Percentiles rank a stretch among this genome's conserved stretches.
Conservation (phyloP, 2,113 vertebrate genomes). For the Galbula dea region DNA sequence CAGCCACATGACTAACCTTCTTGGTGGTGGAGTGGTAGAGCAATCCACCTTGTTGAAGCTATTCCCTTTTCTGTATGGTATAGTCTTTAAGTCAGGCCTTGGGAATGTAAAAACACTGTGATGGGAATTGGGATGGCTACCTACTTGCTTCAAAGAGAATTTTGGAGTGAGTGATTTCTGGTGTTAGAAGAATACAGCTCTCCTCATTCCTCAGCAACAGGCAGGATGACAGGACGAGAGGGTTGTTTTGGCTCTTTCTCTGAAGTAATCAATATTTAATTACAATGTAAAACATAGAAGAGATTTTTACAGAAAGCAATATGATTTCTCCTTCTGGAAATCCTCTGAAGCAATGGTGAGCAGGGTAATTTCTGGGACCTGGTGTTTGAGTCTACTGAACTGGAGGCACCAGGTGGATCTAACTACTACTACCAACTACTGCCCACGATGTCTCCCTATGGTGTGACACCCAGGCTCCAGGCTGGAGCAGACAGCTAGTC, state of each 20-base stretch:
- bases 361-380: not conserved
- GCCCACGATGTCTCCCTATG: not conserved
- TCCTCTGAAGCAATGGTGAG: not conserved
- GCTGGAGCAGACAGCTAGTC: not conserved
- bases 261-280: not conserved
- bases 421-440: too few relatives aligned
- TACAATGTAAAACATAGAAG: not conserved
- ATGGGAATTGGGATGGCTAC: not conserved
- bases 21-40: not conserved
- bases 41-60: not conserved
- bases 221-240: not conserved
- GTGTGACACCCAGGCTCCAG: not conserved
- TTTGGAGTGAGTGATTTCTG: not conserved
- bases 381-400: not conserved
- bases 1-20: accelerated
- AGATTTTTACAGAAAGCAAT: not conserved
- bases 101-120: not conserved
- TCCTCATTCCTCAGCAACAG: not conserved
- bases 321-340: not conserved
- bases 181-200: not conserved
- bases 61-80: not conserved
- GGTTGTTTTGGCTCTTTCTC: not conserved
- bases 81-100: not conserved
- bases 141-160: not conserved
- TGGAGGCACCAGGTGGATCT: accelerated